Evolutionary conservation across 2,797 vertebrate species (phyloP), one percentile per base, ranked within the genome.

Genomic region (Sebastes trivittatus): DNA sequence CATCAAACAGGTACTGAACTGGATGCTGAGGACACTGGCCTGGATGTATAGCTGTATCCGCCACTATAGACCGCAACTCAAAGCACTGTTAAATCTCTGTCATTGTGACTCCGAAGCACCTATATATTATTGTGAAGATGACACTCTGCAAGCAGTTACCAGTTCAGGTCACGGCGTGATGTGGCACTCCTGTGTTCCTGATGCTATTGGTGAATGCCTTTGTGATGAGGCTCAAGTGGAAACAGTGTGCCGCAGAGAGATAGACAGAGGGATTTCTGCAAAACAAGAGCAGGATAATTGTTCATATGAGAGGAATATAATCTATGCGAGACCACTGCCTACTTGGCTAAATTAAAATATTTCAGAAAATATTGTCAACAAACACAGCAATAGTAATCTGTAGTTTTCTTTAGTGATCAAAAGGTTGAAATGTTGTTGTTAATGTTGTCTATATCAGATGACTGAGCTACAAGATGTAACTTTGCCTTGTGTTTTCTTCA

Each of bases 1-100:
- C 79, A 90, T 95, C 61, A 95, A 89, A 72, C 83, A 90, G 71
- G 88, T 80, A 52, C 70, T 95, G 38, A 90, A 92, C 78, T 93
- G 89, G 90, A 76, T 92, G 27, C 70, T 94, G 64, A 27, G n/a
- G 38, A 62, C 46, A 55, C 25, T 92, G 61, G 68, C 55, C 30
- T 80, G 66, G 62, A 56, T 77, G 38, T 76, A 29, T 13, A 46
- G 38, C 2, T 10, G 27, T 20, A 11, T 83, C 11, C 25, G 60
- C 23, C 55, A 20, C 7, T 22, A 46, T 5, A 61, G 18, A n/a
- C 38, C 58, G n/a, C 62, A 75, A 16, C 22, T 65, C 29, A 75
- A 68, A 59, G 61, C 59, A 6, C 42, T 69, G 7, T 55, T 71
- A 5, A 58, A 69, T 58, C 18, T 64, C 27, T 78, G 79, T 60